Conservation (phyloP, 2,113 vertebrate species). For the Coturnix japonica region DNA sequence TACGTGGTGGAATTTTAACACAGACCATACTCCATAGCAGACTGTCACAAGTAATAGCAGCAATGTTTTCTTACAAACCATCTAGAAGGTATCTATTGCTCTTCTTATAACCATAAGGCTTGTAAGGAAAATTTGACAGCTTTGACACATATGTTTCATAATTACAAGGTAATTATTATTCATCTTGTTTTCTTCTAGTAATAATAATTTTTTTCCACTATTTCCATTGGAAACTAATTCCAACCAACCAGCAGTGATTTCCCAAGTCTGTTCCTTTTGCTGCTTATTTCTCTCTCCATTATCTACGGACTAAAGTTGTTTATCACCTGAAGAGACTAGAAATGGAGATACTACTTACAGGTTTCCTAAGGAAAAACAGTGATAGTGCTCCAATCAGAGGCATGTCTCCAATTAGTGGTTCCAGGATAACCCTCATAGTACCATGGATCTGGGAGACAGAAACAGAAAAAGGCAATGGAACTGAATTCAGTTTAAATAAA, state of each 20-base stretch:
- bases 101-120: neutral
- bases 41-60: neutral
- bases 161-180: neutral
- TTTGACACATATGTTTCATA: neutral
- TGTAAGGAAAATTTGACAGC: neutral
- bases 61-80: neutral
- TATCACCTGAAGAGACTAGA: neutral
- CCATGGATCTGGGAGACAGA: constrained; percentile 87
- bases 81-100: neutral
- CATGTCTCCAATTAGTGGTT: constrained; percentile 95
- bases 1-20: neutral
- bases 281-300: neutral
- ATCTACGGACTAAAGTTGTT: neutral
- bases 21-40: neutral
- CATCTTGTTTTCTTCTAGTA: neutral
- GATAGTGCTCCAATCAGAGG: constrained; percentile 93
- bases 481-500: neutral
- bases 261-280: neutral
- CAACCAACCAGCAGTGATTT: neutral
- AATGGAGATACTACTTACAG: constrained; percentile 79
- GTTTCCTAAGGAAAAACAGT: constrained; percentile 95
- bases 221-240: neutral
- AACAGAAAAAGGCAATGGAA: neutral
- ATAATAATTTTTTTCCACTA: neutral
- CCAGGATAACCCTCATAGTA: constrained; percentile 93